A percentile compares a stretch with the other conserved stretches of the same genome.
phyloP scores from a whole-genome alignment of 1,140 invertebrate genomes.

The Cecropterus lyciades region DNA sequence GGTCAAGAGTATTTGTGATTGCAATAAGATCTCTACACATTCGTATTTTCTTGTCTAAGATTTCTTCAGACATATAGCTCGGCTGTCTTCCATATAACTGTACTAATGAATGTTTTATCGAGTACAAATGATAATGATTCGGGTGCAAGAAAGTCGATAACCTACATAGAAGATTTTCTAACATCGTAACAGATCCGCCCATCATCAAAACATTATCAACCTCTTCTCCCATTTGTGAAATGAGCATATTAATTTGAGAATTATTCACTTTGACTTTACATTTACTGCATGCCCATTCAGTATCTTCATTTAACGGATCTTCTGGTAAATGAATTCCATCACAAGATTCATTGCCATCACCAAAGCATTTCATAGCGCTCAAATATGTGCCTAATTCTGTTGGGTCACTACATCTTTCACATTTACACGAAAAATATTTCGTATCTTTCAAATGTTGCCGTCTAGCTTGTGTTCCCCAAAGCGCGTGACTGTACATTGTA shows the following conservation, averaged over 20 bases:
- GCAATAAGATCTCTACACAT: constrained; percentile 88
- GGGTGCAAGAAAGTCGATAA: constrained; percentile 89
- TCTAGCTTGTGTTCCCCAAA: constrained; percentile 92
- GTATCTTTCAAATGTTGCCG: constrained; percentile 91
- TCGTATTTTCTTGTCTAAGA: constrained; percentile 86
- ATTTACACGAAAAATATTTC: constrained; percentile 92
- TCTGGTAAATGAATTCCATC: constrained; percentile 88
- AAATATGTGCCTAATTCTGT: constrained; percentile 91
- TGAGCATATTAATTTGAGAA: constrained; percentile 84
- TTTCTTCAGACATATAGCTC: constrained; percentile 85
- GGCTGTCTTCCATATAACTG: constrained; percentile 90
- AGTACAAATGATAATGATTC: constrained; percentile 92
- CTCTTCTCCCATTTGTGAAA: constrained; percentile 89
- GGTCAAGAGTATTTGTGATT: constrained; percentile 88
- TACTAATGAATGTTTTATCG: constrained; percentile 91
- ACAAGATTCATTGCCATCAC: constrained; percentile 83
- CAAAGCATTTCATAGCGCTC: constrained; percentile 89
- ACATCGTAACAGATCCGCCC: constrained; percentile 84
- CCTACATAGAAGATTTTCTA: constrained; percentile 87
- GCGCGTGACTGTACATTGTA: constrained; percentile 93
- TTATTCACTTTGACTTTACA: constrained; percentile 86
- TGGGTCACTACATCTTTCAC: constrained; percentile 90
- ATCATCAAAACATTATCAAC: constrained; percentile 87
- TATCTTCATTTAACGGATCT: constrained; percentile 87
- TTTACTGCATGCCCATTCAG: constrained; percentile 90